A percentile compares a stretch with the other conserved stretches of the same genome.
Conservation (phyloP, 2,113 vertebrate genomes). For the Apaloderma vittatum region DNA sequence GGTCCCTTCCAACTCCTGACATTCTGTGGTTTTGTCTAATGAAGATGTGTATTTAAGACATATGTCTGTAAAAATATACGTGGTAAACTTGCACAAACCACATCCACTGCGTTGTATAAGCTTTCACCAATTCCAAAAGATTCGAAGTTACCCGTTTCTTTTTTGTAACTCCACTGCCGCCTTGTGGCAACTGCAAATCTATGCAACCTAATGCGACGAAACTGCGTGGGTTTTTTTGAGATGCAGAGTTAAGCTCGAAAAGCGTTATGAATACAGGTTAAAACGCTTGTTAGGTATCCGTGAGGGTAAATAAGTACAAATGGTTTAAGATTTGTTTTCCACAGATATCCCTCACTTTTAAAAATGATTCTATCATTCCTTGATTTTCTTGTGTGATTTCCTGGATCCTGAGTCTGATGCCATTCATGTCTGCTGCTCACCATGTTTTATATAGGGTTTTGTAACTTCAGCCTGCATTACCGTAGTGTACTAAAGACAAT, state of each 20-base stretch:
- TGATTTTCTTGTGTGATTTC: not conserved
- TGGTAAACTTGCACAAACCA: not conserved
- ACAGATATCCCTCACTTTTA: not conserved
- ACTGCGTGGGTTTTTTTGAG: fast-evolving
- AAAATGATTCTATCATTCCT: fast-evolving
- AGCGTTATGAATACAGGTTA: fast-evolving
- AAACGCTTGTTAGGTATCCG: not conserved
- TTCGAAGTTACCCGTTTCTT: not conserved
- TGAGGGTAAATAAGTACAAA: not conserved
- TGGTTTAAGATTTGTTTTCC: not conserved
- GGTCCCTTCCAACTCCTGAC: no score
- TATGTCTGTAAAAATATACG: not conserved
- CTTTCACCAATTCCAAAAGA: not conserved
- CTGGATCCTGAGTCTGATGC: fast-evolving
- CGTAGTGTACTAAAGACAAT: not conserved
- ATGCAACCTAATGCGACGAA: fast-evolving
- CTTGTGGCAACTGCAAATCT: not conserved
- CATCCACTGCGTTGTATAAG: not conserved
- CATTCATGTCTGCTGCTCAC: fast-evolving
- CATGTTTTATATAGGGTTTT: not conserved
- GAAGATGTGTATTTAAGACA: not conserved
- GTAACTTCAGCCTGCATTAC: not conserved
- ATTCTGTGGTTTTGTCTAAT: not conserved
- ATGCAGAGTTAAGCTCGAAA: not conserved
- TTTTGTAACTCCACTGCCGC: not conserved